Base-by-base conservation (phyloP, 2,113 vertebrate species). In the Hippopotamus amphibius region DNA sequence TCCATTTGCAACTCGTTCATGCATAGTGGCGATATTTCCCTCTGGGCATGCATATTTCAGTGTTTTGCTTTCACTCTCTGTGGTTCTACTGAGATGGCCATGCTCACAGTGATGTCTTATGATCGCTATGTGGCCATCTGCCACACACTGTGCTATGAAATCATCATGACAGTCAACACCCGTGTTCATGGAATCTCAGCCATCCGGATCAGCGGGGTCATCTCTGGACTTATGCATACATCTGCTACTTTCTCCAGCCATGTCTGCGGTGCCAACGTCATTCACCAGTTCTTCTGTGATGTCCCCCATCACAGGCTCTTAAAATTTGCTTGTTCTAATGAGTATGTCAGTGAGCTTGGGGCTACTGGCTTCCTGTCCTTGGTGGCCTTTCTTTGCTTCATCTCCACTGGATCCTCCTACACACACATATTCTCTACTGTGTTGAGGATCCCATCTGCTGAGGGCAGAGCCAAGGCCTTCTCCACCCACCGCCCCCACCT, bases 61-160 rank as follows among this genome's bases (percentile, higher is more conserved):
- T 66, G 74, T 26, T 94, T 59, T 33, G 88, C 76, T 48, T 76
- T 82, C 65, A 48, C 41, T 26, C 4, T 76, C 65, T 88, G 48
- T 82, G 33, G 10, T 48, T 80, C n/a, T 41, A 4, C 66, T 26
- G 88, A 68, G 24, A 7, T 76, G 13, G 43, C 41, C 28, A 37
- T 92, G 53, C 68, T 96, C 88, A 87, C 93, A 28, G 66, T 89
- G 61, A 96, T 96, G 93, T 91, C 97, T 6, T 95, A 93, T 85
- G 85, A 97, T 37, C 9, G 43, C 24, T 95, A 2, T 7, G 24
- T 74, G 30, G 95, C 93, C 90, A 90, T 93, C 65, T 95, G 93
- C 37, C 37, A 37, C 37, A 37, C 37, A 37, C 68, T 97, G 59
- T 26, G 10, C 63, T 93, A 96, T 71, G 79, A 85, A n/a, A 41